Conservation (phyloP, 2,888 invertebrate genomes). For the Baccha elongata region DNA sequence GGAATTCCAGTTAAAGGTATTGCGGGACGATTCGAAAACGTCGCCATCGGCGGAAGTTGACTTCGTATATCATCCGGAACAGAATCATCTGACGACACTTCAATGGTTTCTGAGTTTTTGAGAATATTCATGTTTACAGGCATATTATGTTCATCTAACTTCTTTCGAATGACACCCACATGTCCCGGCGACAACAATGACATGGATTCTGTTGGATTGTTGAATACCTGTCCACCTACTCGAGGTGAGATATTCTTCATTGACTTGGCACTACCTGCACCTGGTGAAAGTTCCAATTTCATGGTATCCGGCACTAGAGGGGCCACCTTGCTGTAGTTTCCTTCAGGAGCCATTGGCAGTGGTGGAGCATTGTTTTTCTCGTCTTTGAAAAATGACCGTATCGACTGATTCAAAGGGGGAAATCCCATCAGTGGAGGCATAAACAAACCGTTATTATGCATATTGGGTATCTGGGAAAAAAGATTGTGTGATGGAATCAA, state of each 20-base stretch:
- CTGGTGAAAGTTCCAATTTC: slow-evolving; percentile 75
- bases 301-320: slow-evolving; percentile 80
- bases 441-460: slow-evolving; percentile 72
- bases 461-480: slow-evolving; percentile 80
- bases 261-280: slow-evolving; percentile 22
- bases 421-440: slow-evolving; percentile 73
- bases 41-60: background rate
- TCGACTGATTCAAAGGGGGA: slow-evolving; percentile 40
- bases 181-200: slow-evolving; percentile 39
- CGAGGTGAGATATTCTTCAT: slow-evolving; percentile 10
- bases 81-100: slow-evolving; percentile 67
- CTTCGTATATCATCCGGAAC: background rate
- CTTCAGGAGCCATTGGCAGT: slow-evolving; percentile 73
- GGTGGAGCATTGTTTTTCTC: slow-evolving; percentile 64
- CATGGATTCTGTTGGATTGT: slow-evolving; percentile 16
- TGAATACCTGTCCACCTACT: background rate
- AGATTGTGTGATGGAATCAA: slow-evolving; percentile 84
- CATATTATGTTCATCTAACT: slow-evolving; percentile 27
- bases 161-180: slow-evolving; percentile 37
- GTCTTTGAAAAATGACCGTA: slow-evolving; percentile 52
- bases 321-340: slow-evolving; percentile 81
- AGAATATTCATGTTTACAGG: slow-evolving; percentile 12
- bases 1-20: slow-evolving; percentile 19
- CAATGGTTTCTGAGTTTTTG: slow-evolving; percentile 45
- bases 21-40: background rate